These are phyloP conservation scores for Crotophaga sulcirostris DNA, from an alignment of 2,113 vertebrate genomes.

Conservation along the genomic window DNA sequence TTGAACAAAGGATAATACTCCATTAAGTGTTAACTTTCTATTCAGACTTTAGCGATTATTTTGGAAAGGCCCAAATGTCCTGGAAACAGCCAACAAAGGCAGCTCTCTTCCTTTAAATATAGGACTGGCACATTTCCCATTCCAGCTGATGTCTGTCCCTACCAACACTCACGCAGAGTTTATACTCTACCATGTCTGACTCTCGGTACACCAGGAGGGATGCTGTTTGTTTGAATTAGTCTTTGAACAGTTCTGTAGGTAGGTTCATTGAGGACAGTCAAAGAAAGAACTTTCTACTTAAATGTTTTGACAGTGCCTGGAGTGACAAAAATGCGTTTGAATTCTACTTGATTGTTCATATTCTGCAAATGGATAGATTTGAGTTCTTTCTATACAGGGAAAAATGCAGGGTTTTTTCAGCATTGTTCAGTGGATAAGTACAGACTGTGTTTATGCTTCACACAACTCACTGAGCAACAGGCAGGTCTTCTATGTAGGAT, in stretches of 20 bases:
- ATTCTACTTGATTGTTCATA: not conserved
- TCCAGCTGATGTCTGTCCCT: not conserved
- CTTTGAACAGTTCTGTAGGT: not conserved
- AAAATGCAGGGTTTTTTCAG: not conserved
- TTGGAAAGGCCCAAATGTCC: not conserved
- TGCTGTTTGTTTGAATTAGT: not conserved
- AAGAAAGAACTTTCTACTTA: not conserved
- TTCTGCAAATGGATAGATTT: not conserved
- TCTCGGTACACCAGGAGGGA: not conserved
- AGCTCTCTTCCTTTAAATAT: not conserved
- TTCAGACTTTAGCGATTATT: not conserved
- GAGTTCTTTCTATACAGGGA: not conserved
- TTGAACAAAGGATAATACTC: not conserved
- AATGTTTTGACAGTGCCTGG: not conserved
- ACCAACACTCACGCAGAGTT: not conserved
- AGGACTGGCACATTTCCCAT: not conserved
- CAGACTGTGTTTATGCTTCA: not conserved
- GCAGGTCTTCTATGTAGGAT: not conserved
- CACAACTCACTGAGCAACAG: fast-evolving
- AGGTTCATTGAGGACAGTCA: not conserved
- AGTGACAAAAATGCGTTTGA: not conserved
- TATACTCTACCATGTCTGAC: not conserved
- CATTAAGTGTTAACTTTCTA: not conserved
- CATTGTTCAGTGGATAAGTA: not conserved
- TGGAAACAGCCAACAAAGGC: not conserved